These are phyloP conservation scores for Osedax frankpressi DNA, from an alignment of 2,888 invertebrate species.

Conservation along the genomic window DNA sequence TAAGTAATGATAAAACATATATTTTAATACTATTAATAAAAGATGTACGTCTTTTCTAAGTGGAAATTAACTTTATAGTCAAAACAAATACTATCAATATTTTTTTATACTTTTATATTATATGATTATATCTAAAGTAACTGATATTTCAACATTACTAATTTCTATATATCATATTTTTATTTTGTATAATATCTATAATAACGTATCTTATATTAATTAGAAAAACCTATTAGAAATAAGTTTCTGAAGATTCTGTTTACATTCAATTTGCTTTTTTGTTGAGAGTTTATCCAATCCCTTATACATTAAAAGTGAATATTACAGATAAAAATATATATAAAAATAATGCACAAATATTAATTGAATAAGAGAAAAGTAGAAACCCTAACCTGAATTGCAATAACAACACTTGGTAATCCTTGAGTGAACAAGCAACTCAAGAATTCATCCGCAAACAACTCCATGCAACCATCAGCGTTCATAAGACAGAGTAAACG, in stretches of 20 bases:
- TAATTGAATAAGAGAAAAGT: no score
- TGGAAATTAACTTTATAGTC: no score
- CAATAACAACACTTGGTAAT: slow-evolving; percentile 56
- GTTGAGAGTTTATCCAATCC: slow-evolving; percentile 36
- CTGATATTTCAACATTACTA: no score
- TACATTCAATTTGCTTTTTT: slow-evolving; percentile 40
- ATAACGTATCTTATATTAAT: not conserved
- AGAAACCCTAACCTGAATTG: slow-evolving; percentile 36
- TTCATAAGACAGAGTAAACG: slow-evolving; percentile 64
- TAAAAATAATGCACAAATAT: not conserved
- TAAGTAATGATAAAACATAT: not conserved
- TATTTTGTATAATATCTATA: not conserved
- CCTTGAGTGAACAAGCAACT: slow-evolving; percentile 69
- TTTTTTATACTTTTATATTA: no score
- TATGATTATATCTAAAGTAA: no score
- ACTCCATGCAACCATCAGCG: slow-evolving; percentile 54
- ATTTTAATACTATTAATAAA: no score
- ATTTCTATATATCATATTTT: no score
- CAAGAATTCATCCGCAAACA: slow-evolving; percentile 66
- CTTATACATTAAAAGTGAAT: slow-evolving; percentile 30
- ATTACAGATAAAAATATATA: not conserved
- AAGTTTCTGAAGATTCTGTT: slow-evolving; percentile 36
- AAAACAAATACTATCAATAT: no score
- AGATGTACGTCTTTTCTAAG: no score
- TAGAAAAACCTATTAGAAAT: not conserved